These are phyloP conservation scores for Xyrichtys novacula DNA, from an alignment of 2,797 vertebrate genomes.

Conservation along the genomic window DNA sequence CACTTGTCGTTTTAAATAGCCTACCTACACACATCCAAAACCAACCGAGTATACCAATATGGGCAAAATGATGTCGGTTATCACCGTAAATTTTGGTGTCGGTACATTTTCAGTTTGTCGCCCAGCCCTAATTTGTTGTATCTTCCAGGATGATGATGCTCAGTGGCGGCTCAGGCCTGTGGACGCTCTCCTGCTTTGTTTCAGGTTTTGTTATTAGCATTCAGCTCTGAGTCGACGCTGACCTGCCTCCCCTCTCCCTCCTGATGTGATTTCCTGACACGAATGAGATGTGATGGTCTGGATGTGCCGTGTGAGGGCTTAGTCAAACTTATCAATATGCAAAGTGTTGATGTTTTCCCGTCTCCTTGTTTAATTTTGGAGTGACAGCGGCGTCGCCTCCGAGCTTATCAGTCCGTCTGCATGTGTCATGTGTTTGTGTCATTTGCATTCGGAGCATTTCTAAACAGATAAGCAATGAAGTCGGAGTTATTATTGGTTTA, in stretches of 20 bases:
- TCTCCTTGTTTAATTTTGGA: slow-evolving; percentile 7
- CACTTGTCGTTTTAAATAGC: too few relatives aligned
- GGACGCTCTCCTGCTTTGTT: background rate
- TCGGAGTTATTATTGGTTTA: slow-evolving; percentile 64
- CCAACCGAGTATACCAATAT: too few relatives aligned
- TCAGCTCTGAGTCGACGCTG: background rate
- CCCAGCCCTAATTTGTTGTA: too few relatives aligned
- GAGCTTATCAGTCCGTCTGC: slow-evolving; percentile 33
- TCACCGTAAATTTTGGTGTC: too few relatives aligned
- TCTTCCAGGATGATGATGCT: too few relatives aligned
- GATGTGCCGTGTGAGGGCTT: too few relatives aligned
- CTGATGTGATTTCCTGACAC: slow-evolving; percentile 2
- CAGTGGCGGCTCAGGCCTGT: too few relatives aligned
- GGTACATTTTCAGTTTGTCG: too few relatives aligned
- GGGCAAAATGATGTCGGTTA: too few relatives aligned
- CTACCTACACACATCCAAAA: too few relatives aligned
- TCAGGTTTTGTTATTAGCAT: background rate
- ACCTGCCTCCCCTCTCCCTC: background rate
- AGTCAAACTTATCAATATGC: slow-evolving; percentile 22
- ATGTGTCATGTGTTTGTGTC: slow-evolving; percentile 33
- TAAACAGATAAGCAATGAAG: slow-evolving; percentile 64
- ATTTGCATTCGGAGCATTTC: slow-evolving; percentile 49
- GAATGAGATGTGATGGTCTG: too few relatives aligned
- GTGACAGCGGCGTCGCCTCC: background rate
- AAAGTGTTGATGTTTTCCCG: background rate